Evolutionary conservation across 2,797 vertebrate species (phyloP).

Genomic region (Peromyscus aztecus): DNA sequence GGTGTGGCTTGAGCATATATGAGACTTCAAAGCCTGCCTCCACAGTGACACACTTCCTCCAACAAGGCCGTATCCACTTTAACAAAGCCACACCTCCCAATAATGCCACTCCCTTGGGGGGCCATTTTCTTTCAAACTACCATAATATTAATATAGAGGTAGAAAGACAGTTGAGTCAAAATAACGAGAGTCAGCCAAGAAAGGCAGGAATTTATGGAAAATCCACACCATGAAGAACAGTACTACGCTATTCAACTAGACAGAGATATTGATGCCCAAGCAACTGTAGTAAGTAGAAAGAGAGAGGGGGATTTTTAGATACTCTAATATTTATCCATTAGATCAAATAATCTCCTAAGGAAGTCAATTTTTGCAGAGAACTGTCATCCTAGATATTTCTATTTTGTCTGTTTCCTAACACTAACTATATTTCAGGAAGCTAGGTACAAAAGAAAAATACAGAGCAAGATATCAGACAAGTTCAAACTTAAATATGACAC

Average conservation of each 20-base stretch:
- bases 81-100: neutral
- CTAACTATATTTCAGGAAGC: neutral
- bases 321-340: constrained; percentile 13
- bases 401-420: neutral
- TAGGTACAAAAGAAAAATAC: neutral
- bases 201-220: constrained; percentile 15
- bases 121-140: neutral
- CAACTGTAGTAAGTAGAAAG: neutral
- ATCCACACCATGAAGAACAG: neutral
- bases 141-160: neutral
- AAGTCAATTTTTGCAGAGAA: constrained; percentile 29
- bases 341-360: neutral
- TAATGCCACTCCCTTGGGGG: neutral
- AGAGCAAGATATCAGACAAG: neutral
- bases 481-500: constrained; percentile 12
- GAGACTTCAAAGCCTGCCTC: neutral
- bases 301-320: neutral
- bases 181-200: neutral
- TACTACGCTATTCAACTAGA: neutral
- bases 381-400: neutral
- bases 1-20: neutral
- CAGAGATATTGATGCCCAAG: neutral
- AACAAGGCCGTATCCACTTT: neutral
- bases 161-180: neutral
- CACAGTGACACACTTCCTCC: neutral